These are phyloP conservation scores for Epizoanthus illoricatus DNA, from an alignment of 92 coral and sea anemone genomes.

Conservation along the genomic window DNA sequence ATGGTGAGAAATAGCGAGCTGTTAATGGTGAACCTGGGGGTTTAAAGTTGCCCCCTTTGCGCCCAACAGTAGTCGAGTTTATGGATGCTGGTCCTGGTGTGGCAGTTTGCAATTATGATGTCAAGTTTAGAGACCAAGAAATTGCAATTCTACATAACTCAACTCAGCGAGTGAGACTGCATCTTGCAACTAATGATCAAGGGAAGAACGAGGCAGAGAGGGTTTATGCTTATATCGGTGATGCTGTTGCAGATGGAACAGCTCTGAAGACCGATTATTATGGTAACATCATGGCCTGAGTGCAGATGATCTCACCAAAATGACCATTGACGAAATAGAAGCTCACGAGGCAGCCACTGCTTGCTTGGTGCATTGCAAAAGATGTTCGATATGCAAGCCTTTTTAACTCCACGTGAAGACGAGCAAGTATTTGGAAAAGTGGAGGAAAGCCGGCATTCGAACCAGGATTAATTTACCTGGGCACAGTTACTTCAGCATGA, in stretches of 20 bases:
- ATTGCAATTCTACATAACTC: background rate
- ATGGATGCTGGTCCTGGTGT: background rate
- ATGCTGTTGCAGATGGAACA: background rate
- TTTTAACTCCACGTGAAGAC: background rate
- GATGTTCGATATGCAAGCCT: background rate
- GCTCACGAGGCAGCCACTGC: conserved; percentile 2
- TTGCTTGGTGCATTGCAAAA: background rate
- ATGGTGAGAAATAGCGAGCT: background rate
- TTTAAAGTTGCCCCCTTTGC: background rate
- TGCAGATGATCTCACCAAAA: background rate
- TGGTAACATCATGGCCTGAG: background rate
- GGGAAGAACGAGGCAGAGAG: background rate
- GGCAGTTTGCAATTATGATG: background rate
- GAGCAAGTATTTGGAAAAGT: background rate
- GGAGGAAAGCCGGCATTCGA: background rate
- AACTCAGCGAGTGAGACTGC: conserved; percentile 1
- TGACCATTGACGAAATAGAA: background rate
- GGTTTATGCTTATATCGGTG: background rate
- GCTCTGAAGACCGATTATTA: conserved; percentile 1
- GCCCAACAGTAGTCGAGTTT: background rate
- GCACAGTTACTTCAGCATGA: background rate
- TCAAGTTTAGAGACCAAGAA: conserved; percentile 3
- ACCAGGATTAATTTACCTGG: background rate
- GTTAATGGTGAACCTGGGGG: background rate
- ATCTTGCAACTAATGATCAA: background rate